Evolutionary conservation across 2,113 vertebrate species (phyloP).

Genomic region (Ptychochromis oligacanthus): DNA sequence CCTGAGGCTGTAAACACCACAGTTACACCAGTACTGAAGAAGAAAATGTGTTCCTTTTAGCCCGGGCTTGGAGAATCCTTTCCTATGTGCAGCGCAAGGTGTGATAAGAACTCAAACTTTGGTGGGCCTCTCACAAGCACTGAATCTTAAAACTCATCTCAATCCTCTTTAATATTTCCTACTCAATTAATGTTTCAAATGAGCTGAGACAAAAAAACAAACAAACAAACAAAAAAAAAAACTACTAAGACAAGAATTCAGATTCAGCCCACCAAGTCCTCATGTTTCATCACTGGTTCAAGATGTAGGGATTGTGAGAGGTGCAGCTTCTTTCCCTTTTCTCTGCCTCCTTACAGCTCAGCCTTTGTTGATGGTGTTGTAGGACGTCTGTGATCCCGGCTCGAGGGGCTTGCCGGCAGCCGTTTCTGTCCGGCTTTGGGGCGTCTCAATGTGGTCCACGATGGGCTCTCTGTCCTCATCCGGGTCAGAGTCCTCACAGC

Average conservation of each 20-base stretch:
- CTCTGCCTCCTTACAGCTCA: constrained; percentile 7
- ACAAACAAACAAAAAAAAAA: accelerated
- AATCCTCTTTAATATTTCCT: neutral
- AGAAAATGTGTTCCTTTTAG: neutral
- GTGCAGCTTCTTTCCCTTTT: constrained; percentile 41
- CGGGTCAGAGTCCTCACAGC: constrained; percentile 65
- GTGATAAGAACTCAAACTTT: neutral
- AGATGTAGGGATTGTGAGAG: neutral
- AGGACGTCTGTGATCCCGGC: constrained; percentile 68
- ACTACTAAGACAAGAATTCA: constrained; percentile 8
- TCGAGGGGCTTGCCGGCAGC: constrained; percentile 59
- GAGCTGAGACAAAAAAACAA: neutral
- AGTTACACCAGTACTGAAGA: constrained; percentile 8
- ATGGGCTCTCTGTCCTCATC: constrained; percentile 75
- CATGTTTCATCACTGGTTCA: neutral
- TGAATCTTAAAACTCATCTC: constrained; percentile 35
- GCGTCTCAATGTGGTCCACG: constrained; percentile 28
- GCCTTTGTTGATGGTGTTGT: constrained; percentile 82
- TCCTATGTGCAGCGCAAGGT: neutral
- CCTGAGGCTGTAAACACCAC: constrained; percentile 1
- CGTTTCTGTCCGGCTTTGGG: neutral
- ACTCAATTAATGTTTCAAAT: neutral
- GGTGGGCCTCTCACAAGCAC: neutral
- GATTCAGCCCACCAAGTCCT: constrained; percentile 23
- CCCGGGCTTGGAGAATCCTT: neutral